Conservation (phyloP, 1,140 invertebrate species). For the Drosophila suzukii region DNA sequence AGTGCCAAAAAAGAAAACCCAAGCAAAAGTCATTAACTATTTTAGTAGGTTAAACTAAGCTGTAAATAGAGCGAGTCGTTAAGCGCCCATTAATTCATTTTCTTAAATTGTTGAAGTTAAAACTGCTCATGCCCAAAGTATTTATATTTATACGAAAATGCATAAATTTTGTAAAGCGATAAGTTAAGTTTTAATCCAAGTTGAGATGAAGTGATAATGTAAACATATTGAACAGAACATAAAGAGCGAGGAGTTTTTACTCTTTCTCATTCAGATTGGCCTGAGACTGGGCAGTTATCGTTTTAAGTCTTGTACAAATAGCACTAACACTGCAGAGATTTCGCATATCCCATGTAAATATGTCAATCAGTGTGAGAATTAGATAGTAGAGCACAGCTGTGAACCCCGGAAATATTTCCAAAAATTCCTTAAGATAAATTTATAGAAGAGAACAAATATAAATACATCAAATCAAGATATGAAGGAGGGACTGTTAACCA, state of each 20-base stretch:
- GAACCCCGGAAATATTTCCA: constrained; percentile 33
- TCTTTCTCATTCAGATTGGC: constrained; percentile 22
- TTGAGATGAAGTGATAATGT: constrained; percentile 61
- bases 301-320: constrained; percentile 25
- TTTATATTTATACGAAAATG: constrained; percentile 62
- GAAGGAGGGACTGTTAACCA: neutral
- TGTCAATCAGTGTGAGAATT: constrained; percentile 22
- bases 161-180: constrained; percentile 40
- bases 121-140: constrained; percentile 76
- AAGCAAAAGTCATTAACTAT: constrained; percentile 75
- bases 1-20: constrained; percentile 66
- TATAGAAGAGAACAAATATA: constrained; percentile 37
- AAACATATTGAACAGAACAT: constrained; percentile 11
- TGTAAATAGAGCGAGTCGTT: constrained; percentile 37
- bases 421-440: constrained; percentile 47
- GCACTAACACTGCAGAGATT: constrained; percentile 24
- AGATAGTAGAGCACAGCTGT: constrained; percentile 37
- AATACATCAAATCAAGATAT: constrained; percentile 8
- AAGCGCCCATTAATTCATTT: constrained; percentile 22
- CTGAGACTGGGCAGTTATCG: neutral
- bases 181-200: constrained; percentile 34
- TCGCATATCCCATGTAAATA: constrained; percentile 40
- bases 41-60: constrained; percentile 40
- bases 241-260: neutral
- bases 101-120: constrained; percentile 42